Evolutionary conservation across 2,113 vertebrate genomes (phyloP), one percentile per base, ranked within the genome.

Genomic region (Melanocharis versteri): DNA sequence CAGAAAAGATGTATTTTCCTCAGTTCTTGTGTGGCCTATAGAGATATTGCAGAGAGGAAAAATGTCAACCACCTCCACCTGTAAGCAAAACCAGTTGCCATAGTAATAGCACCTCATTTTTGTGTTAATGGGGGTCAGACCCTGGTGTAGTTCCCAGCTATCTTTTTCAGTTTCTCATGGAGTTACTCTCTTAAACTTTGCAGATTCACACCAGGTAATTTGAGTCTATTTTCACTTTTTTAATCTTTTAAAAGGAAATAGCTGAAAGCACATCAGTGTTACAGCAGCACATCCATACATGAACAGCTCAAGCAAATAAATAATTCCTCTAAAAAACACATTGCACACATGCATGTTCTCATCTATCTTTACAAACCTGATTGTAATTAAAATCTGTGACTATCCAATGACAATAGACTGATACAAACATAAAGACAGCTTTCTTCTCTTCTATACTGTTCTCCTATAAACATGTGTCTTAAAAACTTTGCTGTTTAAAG

Each of bases 141-240:
- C 35, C 42, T 2, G 1, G 6, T 23, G 18, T 20, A 4, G 13
- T 69, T 42, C 28, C 22, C 24, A 19, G 7, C 6, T 23, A 2
- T 31, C 8, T 76, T 71, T n/a, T 70, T 47, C n/a, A 44, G 0
- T 45, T 18, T 57, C 51, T 53, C 42, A 51, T 47, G 19, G 45
- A 70, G 11, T 17, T 72, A 23, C 23, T 51, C 5, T 64, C 33
- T 51, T 64, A 53, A 76, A 40, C 37, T 87, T 61, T 33, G 42
- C 48, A 69, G 50, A 33, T 15, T 6, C 13, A 2, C 10, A 31
- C 16, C 33, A 65, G 54, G 33, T 72, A 69, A 88, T 86, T 86
- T 86, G 30, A 69, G 39, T 66, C 33, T 3, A 35, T 60, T 86
- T 80, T 83, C 30, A 31, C 7, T 69, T 3, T 76, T 81, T 77